Evolutionary conservation across 2,113 vertebrate species (phyloP), one percentile per base, ranked within the genome.

Genomic region (Phrynocephalus versicolor): DNA sequence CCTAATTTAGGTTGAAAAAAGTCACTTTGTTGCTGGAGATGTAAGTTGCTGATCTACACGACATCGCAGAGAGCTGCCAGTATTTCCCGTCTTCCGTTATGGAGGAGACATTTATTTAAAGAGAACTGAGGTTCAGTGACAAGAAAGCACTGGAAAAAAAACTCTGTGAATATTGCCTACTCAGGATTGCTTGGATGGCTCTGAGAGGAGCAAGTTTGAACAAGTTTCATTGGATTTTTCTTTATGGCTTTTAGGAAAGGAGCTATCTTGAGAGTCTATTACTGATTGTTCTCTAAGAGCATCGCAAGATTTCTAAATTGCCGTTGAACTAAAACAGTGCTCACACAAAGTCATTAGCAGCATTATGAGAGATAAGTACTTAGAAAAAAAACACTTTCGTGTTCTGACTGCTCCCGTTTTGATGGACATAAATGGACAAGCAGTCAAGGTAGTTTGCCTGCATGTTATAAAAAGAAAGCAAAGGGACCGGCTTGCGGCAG

Each of bases 191-290:
- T 71, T 65, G 13, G 15, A 23, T 84, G 64, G 69, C 15, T 62
- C 33, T 57, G 55, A 27, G 45, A 81, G 30, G 69, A 69, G 65
- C 23, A 81, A 81, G 77, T 65, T 57, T 57, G 41, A 64, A 84
- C 12, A 55, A 21, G 60, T 6, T 72, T 33, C n/a, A 35, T 82
- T 71, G 7, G 51, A 7, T 78, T 77, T 78, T 45, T 69, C 64
- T 58, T 77, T 37, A 69, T 84, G 57, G 60, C 83, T 84, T 84
- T 67, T 64, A 58, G 8, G 33, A 69, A 33, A 84, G 73, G 23
- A 58, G 15, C 64, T 77, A 7, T 37, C 62, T n/a, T 39, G 55
- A 71, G 30, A 57, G 35, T 58, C 81, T 72, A 12, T 73, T 83
- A 60, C 19, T 58, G n/a, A 73, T n/a, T 73, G 81, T 72, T 72